Percentiles rank a stretch among this genome's conserved stretches.
phyloP scores from a whole-genome alignment of 1,140 invertebrate genomes.

The Pantala flavescens region DNA sequence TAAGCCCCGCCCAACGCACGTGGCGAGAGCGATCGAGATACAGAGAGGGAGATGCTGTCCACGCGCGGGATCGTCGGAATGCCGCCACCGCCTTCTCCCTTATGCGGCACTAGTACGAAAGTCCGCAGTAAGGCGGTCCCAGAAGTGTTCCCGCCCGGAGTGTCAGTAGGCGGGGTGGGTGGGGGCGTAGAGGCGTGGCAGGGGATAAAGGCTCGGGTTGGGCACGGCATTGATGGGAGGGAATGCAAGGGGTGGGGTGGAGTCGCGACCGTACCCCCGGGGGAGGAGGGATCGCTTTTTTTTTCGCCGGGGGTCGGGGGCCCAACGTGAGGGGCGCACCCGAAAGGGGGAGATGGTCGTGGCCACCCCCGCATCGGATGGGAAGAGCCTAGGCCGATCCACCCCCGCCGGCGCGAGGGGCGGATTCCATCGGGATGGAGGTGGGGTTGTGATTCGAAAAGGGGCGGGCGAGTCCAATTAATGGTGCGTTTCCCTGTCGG shows the following conservation, averaged over 20 bases:
- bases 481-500: background rate
- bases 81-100: background rate
- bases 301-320: no score
- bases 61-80: background rate
- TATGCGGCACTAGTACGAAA: background rate
- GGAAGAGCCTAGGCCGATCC: no score
- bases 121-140: conserved; percentile 1
- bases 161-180: background rate
- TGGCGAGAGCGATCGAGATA: no score
- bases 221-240: background rate
- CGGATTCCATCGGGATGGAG: background rate
- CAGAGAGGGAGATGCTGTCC: background rate
- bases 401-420: no score
- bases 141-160: background rate
- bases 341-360: no score
- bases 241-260: background rate
- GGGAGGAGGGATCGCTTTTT: background rate
- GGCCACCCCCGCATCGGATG: no score
- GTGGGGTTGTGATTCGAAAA: background rate
- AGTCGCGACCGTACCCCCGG: background rate
- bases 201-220: background rate
- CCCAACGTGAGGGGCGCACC: no score
- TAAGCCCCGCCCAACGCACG: no score
- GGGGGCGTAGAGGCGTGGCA: background rate
- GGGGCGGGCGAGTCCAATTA: background rate